Base-by-base conservation (phyloP, 2,888 invertebrate species). In the Entomobrya multifasciata region DNA sequence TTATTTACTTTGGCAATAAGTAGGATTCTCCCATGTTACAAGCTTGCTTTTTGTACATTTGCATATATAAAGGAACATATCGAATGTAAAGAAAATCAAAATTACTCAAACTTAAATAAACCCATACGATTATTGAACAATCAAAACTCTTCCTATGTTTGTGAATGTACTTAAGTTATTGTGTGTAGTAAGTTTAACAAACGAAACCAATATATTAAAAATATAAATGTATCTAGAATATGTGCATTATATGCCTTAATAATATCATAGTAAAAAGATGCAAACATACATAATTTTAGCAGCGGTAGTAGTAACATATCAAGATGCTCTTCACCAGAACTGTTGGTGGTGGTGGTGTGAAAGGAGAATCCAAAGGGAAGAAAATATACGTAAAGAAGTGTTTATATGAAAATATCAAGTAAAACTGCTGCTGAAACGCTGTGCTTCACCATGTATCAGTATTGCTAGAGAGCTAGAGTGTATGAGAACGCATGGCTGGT, bases 401-500 rank as follows among this genome's bases (percentile, higher is more conserved):
- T 22, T 41, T 41, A 74, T n/a, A 25, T 4, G 15, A 15, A 49
- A 4, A 6, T 55, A 41, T 27, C 27, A 76, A 76, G 36, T 65
- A 65, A 65, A 55, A 76, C 15, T 10, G 17, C 65, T 41, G 20
- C 67, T 67, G 5, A n/a, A n/a, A n/a, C n/a, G n/a, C n/a, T n/a
- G 30, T 62, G 74, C 44, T 74, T 13, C 79, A 8, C 20, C 30
- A 41, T 22, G 65, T 11, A 67, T 20, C 20, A 67, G 47, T 41
- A 65, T 6, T 30, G 80, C 62, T 60, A 4, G 83, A 82, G 57
- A 76, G 36, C 41, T 67, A 83, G 76, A 67, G 85, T 65, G 74
- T 82, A 74, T 72, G 80, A 85, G 88, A 89, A 89, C 89, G 89
- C 89, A 89, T 89, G 89, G 90, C 89, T 88, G 89, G 87, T 89